Evolutionary conservation across 2,113 vertebrate species (phyloP).

Genomic region (Sander vitreus): DNA sequence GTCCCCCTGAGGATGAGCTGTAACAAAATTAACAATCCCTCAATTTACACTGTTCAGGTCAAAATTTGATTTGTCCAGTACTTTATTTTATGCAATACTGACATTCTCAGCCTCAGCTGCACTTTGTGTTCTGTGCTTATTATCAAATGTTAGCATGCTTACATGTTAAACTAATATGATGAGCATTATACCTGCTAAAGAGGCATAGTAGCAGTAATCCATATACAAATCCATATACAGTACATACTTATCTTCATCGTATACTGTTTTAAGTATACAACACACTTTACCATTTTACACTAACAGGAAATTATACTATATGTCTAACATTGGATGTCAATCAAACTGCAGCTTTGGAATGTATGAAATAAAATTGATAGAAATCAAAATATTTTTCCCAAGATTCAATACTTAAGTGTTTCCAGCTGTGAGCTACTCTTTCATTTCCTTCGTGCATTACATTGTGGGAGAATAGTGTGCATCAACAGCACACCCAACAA

Average conservation of each 20-base stretch:
- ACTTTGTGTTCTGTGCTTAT: neutral
- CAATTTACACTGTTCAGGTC: neutral
- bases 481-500: neutral
- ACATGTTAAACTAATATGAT: neutral
- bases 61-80: neutral
- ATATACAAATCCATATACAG: neutral
- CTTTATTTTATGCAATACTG: neutral
- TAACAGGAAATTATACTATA: neutral
- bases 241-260: neutral
- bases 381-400: neutral
- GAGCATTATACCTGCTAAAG: neutral
- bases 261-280: neutral
- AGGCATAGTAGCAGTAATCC: no score
- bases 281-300: neutral
- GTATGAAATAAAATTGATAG: neutral
- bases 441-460: neutral
- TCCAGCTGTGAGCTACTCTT: neutral
- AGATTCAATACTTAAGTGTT: neutral
- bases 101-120: no score
- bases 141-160: neutral
- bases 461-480: neutral
- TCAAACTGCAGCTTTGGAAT: neutral
- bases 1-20: neutral
- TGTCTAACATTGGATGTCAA: neutral
- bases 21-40: neutral